These are phyloP conservation scores for Tinea pellionella DNA, from an alignment of 2,888 invertebrate species.

Conservation along the genomic window DNA sequence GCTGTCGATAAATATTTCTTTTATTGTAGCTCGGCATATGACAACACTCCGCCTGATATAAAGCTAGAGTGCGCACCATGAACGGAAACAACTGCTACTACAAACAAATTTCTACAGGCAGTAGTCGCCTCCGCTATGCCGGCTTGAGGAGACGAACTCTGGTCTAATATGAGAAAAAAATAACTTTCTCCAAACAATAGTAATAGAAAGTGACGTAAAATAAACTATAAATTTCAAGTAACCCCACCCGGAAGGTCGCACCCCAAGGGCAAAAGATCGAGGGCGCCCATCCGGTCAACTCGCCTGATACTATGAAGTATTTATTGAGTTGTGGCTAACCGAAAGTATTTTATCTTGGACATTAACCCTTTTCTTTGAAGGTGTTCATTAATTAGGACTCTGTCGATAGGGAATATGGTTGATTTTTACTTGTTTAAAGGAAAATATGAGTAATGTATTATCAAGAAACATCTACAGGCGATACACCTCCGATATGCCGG, in stretches of 20 bases:
- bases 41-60: too few relatives aligned
- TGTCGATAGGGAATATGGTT: background rate
- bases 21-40: too few relatives aligned
- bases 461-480: constrained; percentile 33
- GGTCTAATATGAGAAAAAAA: too few relatives aligned
- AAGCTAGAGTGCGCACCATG: too few relatives aligned
- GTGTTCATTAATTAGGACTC: background rate
- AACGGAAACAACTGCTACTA: too few relatives aligned
- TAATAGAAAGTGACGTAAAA: background rate
- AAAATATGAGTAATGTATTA: too few relatives aligned
- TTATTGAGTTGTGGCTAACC: constrained; percentile 67
- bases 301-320: constrained; percentile 65
- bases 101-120: too few relatives aligned
- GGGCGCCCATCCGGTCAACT: constrained; percentile 59
- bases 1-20: too few relatives aligned
- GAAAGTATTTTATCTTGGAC: constrained; percentile 62
- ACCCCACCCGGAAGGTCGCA: constrained; percentile 7
- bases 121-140: too few relatives aligned
- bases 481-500: too few relatives aligned
- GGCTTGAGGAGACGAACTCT: too few relatives aligned
- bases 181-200: background rate
- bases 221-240: constrained; percentile 3
- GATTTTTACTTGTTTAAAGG: constrained; percentile 14
- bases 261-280: constrained; percentile 56
- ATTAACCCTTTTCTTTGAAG: constrained; percentile 39